Evolutionary conservation across 2,797 vertebrate species (phyloP).

Genomic region (Cichlasoma orientale): DNA sequence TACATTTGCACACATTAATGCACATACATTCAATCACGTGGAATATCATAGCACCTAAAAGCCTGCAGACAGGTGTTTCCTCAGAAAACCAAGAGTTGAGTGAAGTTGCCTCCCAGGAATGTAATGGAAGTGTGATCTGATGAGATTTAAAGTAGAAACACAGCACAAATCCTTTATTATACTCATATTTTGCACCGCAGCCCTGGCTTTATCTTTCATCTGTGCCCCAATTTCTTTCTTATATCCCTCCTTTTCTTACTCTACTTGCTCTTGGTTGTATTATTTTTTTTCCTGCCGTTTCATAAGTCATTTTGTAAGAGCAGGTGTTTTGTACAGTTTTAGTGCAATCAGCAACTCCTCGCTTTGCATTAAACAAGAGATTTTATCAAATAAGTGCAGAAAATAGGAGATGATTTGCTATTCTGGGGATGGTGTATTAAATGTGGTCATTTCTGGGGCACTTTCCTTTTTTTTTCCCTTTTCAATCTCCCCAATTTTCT

Average conservation of each 20-base stretch:
- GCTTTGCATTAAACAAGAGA: conserved; percentile 21
- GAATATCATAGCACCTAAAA: not conserved
- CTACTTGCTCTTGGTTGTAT: not conserved
- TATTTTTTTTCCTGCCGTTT: not conserved
- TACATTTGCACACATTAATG: not conserved
- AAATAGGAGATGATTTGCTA: conserved; percentile 33
- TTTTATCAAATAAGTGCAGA: conserved; percentile 29
- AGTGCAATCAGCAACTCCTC: not conserved
- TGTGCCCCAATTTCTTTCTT: not conserved
- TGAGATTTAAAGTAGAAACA: not conserved
- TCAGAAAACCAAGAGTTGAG: conserved; percentile 2
- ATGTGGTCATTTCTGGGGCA: conserved; percentile 42
- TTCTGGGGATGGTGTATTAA: conserved; percentile 33
- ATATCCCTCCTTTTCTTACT: not conserved
- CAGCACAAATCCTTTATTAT: conserved; percentile 3
- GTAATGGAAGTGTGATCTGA: not conserved
- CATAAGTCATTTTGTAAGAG: not conserved
- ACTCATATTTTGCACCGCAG: not conserved
- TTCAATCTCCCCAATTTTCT: conserved; percentile 53
- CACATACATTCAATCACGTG: not conserved
- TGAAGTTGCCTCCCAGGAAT: not conserved
- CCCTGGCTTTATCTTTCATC: conserved; percentile 1
- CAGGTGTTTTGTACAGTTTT: conserved; percentile 5
- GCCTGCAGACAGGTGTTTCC: conserved; percentile 19
- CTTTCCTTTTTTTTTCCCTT: not conserved